phyloP scores from a whole-genome alignment of 2,113 vertebrate species.

The Cyanocitta stelleri region DNA sequence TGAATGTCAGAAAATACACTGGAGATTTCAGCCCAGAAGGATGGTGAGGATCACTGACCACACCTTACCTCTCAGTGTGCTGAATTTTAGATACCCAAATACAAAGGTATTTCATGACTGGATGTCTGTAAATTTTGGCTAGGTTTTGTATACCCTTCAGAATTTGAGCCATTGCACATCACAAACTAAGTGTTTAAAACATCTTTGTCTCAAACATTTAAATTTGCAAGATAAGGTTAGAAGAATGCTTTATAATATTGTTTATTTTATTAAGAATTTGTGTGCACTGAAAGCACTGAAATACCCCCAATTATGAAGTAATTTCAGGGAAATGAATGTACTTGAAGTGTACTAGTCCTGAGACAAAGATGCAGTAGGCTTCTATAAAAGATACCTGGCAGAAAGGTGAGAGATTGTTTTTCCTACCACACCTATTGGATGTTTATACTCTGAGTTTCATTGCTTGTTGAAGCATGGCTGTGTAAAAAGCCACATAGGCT shows the following conservation, averaged over 20 bases:
- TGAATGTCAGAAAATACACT: neutral
- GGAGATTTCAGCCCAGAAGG: neutral
- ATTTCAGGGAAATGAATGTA: neutral
- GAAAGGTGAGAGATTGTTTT: neutral
- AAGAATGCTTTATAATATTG: neutral
- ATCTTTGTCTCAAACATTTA: neutral
- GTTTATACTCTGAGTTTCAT: neutral
- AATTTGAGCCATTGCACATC: neutral
- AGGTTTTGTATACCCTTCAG: neutral
- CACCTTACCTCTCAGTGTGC: neutral
- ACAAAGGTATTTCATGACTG: neutral
- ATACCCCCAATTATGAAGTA: neutral
- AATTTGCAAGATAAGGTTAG: neutral
- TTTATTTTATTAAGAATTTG: neutral
- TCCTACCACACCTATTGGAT: neutral
- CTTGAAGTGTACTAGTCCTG: neutral
- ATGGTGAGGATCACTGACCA: neutral
- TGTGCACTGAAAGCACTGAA: neutral
- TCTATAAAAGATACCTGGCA: neutral
- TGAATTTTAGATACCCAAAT: neutral
- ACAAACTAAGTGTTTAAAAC: neutral
- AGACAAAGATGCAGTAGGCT: neutral
- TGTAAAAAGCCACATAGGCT: neutral
- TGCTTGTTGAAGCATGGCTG: neutral
- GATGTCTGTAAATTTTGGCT: neutral